phyloP scores from a whole-genome alignment of 2,113 vertebrate species.

The Cygnus buccinator region DNA sequence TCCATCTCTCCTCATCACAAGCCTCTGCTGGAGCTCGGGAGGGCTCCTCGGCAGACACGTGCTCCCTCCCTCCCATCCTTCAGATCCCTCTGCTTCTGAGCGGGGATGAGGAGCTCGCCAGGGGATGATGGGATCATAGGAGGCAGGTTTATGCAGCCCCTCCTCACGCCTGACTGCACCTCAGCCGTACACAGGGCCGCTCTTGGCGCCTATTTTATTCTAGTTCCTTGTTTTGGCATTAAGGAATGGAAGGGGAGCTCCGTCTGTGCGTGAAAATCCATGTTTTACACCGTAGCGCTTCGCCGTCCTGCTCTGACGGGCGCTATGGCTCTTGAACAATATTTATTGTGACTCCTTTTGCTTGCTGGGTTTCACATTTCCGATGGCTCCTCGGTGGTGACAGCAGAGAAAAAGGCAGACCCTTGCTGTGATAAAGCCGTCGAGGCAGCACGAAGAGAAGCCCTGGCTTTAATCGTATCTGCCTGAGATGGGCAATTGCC shows the following conservation, averaged over 20 bases:
- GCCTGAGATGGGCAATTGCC: neutral
- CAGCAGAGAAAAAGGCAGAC: neutral
- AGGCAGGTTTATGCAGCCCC: neutral
- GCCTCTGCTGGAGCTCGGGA: accelerated
- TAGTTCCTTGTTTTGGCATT: neutral
- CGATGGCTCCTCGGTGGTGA: neutral
- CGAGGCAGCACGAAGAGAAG: neutral
- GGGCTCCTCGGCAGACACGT: neutral
- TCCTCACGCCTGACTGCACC: neutral
- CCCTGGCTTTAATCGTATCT: neutral
- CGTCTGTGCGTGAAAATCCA: constrained; percentile 44
- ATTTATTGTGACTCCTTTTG: constrained; percentile 18
- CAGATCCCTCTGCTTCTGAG: neutral
- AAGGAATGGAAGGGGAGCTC: constrained; percentile 2
- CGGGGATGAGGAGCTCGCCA: neutral
- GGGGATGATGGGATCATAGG: neutral
- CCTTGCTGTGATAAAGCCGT: neutral
- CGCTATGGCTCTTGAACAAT: neutral
- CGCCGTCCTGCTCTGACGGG: neutral
- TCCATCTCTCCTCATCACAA: neutral
- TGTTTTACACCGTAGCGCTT: constrained; percentile 18
- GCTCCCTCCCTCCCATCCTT: neutral
- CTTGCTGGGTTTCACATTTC: constrained; percentile 9
- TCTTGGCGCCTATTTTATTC: neutral
- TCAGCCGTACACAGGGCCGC: neutral